Base-by-base conservation (phyloP, 1,140 invertebrate genomes). In the Drosophila sp. region DNA sequence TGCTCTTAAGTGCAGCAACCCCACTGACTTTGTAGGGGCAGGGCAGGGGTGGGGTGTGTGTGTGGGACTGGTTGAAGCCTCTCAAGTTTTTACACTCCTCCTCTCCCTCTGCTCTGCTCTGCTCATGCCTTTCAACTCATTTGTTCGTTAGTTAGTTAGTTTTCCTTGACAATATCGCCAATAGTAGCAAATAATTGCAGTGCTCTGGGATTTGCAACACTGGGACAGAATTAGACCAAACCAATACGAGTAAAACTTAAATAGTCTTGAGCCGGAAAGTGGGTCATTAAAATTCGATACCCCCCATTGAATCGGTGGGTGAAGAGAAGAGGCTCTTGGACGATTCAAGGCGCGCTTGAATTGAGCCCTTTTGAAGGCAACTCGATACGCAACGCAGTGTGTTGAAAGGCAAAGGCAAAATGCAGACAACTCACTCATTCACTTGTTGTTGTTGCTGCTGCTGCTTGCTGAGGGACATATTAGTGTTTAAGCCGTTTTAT, bases 251-350 rank as follows among this genome's bases (percentile, higher is more conserved):
- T 65, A 75, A 58, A 72, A 83, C 70, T 84, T 84, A 89, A 84
- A 89, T 57, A 90, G 80, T 89, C 84, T 89, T 84, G 76, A 80
- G 84, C 71, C 30, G 55, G 50, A 79, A 90, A 90, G 84, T 89
- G 74, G 84, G 84, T 90, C 84, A 89, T 89, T 89, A 89, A 89
- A 89, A 89, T 79, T 79, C 71, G 80, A 89, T 89, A 84, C 84
- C 70, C 84, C 70, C 64, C 66, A 69, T 29, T 56, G 60, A 38
- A 44, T 23, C 32, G 33, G 68, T 62, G 41, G 66, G 8, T 38
- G 61, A 10, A 10, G 35, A 58, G 72, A 44, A 47, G 63, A 77
- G 63, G 84, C 72, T 81, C 78, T 89, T 89, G 80, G 73, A 72
- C 80, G 70, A 89, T 77, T 89, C 85, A 89, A 89, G 84, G 84